Percentiles rank a stretch among this genome's conserved stretches.
phyloP scores from a whole-genome alignment of 2,797 vertebrate species.

The Danionella dracula region DNA sequence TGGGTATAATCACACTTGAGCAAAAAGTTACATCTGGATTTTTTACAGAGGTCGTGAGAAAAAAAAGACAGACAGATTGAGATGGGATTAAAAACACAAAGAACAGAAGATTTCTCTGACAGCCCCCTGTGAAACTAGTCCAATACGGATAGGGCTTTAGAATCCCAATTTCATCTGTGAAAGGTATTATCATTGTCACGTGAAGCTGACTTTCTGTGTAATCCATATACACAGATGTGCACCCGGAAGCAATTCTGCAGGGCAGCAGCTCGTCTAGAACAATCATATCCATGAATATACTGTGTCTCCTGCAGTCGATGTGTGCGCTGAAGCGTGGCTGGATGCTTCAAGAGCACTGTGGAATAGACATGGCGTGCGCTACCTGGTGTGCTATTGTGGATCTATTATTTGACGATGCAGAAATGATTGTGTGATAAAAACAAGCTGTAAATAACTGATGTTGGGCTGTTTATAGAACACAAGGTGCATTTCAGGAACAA shows the following conservation, averaged over 20 bases:
- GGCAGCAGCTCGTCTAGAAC: neutral
- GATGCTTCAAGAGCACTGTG: constrained; percentile 7
- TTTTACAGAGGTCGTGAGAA: too few relatives aligned
- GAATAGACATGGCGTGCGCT: neutral
- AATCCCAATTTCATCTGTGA: too few relatives aligned
- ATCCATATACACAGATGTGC: neutral
- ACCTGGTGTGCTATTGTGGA: neutral
- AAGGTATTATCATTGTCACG: too few relatives aligned
- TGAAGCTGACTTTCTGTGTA: neutral
- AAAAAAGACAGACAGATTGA: too few relatives aligned
- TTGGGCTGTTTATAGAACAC: constrained; percentile 7
- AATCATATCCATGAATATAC: constrained; percentile 9
- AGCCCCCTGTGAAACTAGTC: too few relatives aligned
- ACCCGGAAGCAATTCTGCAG: constrained; percentile 1
- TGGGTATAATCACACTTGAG: too few relatives aligned
- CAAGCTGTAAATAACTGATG: constrained; percentile 21
- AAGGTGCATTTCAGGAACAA: neutral
- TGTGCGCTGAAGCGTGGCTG: neutral
- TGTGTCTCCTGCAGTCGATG: neutral
- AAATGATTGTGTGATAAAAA: constrained; percentile 12
- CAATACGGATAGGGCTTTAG: too few relatives aligned
- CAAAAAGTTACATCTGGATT: too few relatives aligned
- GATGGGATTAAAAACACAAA: too few relatives aligned
- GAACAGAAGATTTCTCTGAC: too few relatives aligned
- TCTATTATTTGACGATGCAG: constrained; percentile 18